Percentiles rank a stretch among this genome's conserved stretches.
Evolutionary conservation across 2,797 vertebrate species (phyloP).

Genomic region (Pagetopsis macropterus): DNA sequence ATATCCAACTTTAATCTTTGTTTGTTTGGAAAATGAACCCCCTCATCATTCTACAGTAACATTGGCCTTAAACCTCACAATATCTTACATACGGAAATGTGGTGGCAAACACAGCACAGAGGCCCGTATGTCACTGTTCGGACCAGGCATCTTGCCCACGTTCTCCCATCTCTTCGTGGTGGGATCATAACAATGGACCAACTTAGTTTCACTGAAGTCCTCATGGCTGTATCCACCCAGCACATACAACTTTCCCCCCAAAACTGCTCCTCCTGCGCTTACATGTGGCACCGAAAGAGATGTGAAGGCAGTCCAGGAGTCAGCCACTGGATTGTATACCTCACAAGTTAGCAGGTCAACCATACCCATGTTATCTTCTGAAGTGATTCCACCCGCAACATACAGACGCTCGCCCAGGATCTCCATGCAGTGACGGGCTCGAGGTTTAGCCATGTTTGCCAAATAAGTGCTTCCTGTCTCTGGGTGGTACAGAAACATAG

Average conservation of each 20-base stretch:
- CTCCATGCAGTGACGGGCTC: conserved; percentile 85
- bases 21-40: too few relatives aligned
- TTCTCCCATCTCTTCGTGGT: conserved; percentile 76
- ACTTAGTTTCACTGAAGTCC: conserved; percentile 74
- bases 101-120: conserved; percentile 74
- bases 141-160: conserved; percentile 81
- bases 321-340: conserved; percentile 64
- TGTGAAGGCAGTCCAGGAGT: conserved; percentile 74
- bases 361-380: conserved; percentile 5
- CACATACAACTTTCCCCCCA: conserved; percentile 83
- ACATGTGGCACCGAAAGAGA: conserved; percentile 78
- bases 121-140: conserved; percentile 80
- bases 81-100: conserved; percentile 48
- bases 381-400: conserved; percentile 78
- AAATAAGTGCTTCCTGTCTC: conserved; percentile 74
- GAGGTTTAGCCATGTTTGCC: conserved; percentile 74
- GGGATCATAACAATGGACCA: conserved; percentile 79
- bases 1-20: too few relatives aligned
- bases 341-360: conserved; percentile 79
- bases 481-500: conserved; percentile 78
- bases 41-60: not conserved
- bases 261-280: conserved; percentile 76
- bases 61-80: not conserved
- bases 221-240: conserved; percentile 84
- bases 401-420: conserved; percentile 70